Conservation (phyloP, 2,797 vertebrate genomes). For the Myioborus miniatus region DNA sequence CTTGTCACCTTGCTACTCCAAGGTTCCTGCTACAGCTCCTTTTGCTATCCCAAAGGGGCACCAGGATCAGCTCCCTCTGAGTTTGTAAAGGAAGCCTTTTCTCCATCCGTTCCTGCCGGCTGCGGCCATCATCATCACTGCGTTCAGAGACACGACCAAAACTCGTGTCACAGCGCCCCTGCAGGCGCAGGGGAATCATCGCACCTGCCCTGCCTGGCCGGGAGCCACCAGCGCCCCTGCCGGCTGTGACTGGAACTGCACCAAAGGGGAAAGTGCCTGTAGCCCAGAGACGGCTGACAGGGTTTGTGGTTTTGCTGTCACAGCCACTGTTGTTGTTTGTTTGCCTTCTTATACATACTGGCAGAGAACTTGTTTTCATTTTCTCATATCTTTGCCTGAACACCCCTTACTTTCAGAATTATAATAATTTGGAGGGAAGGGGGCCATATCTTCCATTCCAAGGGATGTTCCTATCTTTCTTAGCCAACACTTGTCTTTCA, state of each 20-base stretch:
- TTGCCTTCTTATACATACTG: background rate
- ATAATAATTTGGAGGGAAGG: background rate
- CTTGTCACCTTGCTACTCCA: background rate
- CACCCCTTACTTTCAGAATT: background rate
- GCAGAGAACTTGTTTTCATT: background rate
- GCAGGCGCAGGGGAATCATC: background rate
- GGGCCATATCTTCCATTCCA: background rate
- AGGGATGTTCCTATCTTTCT: background rate
- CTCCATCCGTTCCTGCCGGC: background rate
- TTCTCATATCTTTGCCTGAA: background rate
- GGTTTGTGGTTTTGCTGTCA: background rate
- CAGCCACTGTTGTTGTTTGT: background rate
- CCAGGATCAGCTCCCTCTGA: background rate
- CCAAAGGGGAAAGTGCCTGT: background rate
- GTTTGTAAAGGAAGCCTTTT: too few species aligned
- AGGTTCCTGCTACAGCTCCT: background rate
- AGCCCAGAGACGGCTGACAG: background rate
- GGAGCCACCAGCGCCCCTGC: background rate
- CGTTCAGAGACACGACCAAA: accelerated
- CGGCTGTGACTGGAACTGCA: background rate
- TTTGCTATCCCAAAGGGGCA: background rate
- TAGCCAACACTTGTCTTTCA: background rate
- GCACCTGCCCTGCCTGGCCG: background rate
- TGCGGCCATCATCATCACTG: background rate
- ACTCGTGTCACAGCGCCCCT: background rate